Evolutionary conservation across 64 coral and sea anemone genomes (phyloP), one percentile per base, ranked within the genome.

Genomic region (Hydrozoanthus tunicans): DNA sequence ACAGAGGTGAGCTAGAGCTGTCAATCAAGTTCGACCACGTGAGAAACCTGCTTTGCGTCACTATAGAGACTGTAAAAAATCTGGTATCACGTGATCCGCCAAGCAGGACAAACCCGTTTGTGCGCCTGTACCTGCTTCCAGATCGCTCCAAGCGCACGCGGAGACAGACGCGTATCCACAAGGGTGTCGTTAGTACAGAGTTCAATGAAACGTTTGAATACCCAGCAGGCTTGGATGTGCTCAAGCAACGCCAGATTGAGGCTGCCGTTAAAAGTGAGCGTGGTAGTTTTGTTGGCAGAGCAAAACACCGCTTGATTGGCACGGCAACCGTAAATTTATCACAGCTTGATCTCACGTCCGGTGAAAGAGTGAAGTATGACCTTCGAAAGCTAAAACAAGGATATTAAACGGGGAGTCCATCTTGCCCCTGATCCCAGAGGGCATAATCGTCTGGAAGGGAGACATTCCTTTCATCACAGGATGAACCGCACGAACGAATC

Each of bases 111-210:
- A 97, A 97, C 85, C 95, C 95, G 71, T 89, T 97, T 71, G 92
- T 97, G 51, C 90, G 95, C 11, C 55, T 97, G 58, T 97, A 97
- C 77, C 80, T 97, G 78, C 79, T 97, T 20, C 95, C 95, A 63
- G 95, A 97, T 69, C 89, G 95, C 53, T 92, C 95, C 83, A 97
- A 97, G 90, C 92, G 91, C 70, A 92, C 92, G 9, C 89, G 95
- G 55, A 90, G 95, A n/a, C 89, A 69, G 54, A 88, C 84, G 5
- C 69, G 84, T 58, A 0, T 75, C 13, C 59, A 94, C 57, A 94
- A 93, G 7, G 91, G 81, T 3, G 81, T 90, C 8, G 59, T 91
- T 6, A 94, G 78, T 7, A 90, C 81, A 0, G 92, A 89, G 14
- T 97, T 81, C 25, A 82, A 88, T 62, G 92, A 97, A 72, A 92